Conservation (phyloP, 2,113 vertebrate genomes). For the Regulus satrapa region DNA sequence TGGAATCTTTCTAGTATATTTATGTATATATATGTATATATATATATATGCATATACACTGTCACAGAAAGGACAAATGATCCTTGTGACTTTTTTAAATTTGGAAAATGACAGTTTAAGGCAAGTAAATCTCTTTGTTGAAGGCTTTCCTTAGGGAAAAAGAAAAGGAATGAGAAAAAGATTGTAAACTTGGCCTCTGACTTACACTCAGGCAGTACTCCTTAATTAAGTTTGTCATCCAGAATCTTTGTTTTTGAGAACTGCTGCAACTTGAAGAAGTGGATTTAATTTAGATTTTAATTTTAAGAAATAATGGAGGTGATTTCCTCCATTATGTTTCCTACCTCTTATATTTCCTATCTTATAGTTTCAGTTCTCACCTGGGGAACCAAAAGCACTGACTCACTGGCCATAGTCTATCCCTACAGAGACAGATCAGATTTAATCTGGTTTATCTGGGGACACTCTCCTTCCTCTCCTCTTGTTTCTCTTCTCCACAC, state of each 20-base stretch:
- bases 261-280: not conserved
- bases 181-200: not conserved
- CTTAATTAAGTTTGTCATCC: not conserved
- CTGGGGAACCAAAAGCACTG: not conserved
- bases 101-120: not conserved
- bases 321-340: not conserved
- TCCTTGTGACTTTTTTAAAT: not conserved
- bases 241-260: not conserved
- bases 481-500: not conserved
- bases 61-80: not conserved
- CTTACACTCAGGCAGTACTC: not conserved
- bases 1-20: not conserved
- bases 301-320: not conserved
- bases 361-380: not conserved
- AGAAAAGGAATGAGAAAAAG: not conserved
- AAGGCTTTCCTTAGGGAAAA: not conserved
- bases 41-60: not conserved
- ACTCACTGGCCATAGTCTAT: not conserved
- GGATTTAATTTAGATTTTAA: not conserved
- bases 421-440: not conserved
- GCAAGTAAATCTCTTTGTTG: not conserved
- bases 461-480: not conserved
- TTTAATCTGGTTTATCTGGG: not conserved
- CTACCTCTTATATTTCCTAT: not conserved
- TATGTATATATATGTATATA: not conserved